Evolutionary conservation across 2,888 invertebrate genomes (phyloP).

Genomic region (Lamellibrachia satsuma): DNA sequence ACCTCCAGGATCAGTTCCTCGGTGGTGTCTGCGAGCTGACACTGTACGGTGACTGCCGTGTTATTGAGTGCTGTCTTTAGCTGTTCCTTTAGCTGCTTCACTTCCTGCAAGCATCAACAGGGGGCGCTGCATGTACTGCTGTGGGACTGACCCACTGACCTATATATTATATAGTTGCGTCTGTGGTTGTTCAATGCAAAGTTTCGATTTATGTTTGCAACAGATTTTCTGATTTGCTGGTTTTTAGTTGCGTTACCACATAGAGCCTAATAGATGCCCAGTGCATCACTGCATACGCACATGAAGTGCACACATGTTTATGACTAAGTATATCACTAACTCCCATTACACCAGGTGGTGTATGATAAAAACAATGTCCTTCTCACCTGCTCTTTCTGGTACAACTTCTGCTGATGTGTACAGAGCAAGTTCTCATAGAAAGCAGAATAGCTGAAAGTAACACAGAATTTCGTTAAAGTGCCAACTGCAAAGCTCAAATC

Average conservation of each 20-base stretch:
- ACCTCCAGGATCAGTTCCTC: conserved; percentile 60
- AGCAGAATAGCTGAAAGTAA: conserved; percentile 58
- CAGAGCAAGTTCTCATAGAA: conserved; percentile 64
- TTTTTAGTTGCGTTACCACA: no score
- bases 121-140: background rate
- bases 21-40: conserved; percentile 59
- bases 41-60: conserved; percentile 60
- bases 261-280: no score
- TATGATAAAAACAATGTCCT: background rate
- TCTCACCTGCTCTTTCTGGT: conserved; percentile 59
- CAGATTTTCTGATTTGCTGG: no score
- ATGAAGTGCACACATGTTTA: background rate
- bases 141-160: background rate
- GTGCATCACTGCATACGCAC: no score
- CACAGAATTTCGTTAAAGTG: background rate
- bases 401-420: conserved; percentile 59
- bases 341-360: background rate
- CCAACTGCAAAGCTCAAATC: background rate
- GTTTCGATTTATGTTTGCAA: no score
- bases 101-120: conserved; percentile 47
- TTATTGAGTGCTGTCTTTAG: conserved; percentile 51
- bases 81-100: conserved; percentile 56
- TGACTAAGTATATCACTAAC: background rate
- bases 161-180: no score
- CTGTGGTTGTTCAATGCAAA: no score